phyloP scores from a whole-genome alignment of 2,888 invertebrate genomes.

The Willowsia nigromaculata region DNA sequence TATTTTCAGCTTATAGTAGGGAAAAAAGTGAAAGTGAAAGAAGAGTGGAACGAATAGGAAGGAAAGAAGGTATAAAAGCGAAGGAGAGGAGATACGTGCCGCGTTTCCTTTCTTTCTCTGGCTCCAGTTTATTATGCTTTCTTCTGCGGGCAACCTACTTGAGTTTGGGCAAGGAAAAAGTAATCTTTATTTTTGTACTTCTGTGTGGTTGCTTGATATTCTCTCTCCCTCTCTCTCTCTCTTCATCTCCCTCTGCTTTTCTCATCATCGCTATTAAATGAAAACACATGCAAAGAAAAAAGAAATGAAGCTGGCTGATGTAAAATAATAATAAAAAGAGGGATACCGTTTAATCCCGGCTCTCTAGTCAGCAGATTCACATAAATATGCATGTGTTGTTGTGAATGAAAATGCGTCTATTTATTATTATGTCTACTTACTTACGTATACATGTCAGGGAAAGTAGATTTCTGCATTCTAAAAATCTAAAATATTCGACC shows the following conservation, averaged over 20 bases:
- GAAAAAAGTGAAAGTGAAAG: constrained; percentile 21
- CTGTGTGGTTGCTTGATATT: constrained; percentile 47
- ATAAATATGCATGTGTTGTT: constrained; percentile 25
- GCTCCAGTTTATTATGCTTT: constrained; percentile 57
- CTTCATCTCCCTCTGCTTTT: neutral
- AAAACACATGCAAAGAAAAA: neutral
- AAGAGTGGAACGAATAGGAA: constrained; percentile 21
- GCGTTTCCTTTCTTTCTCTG: constrained; percentile 49
- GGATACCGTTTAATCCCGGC: constrained; percentile 15
- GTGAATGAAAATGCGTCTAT: constrained; percentile 24
- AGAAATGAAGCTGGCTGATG: neutral
- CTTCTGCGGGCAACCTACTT: constrained; percentile 36
- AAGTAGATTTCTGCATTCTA: neutral
- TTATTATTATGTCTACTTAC: neutral
- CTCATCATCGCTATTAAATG: constrained; percentile 37
- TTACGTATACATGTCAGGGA: neutral
- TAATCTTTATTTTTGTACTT: constrained; percentile 61
- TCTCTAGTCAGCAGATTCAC: constrained; percentile 24
- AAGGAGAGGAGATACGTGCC: constrained; percentile 63
- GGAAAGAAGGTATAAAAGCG: constrained; percentile 49
- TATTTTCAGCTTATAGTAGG: constrained; percentile 3
- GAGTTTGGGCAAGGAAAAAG: constrained; percentile 36
- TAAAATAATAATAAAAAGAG: constrained; percentile 17
- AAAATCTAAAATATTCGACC: neutral
- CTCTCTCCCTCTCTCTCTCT: constrained; percentile 7